These are phyloP conservation scores for Menura novaehollandiae DNA, from an alignment of 2,113 vertebrate genomes.

Conservation along the genomic window DNA sequence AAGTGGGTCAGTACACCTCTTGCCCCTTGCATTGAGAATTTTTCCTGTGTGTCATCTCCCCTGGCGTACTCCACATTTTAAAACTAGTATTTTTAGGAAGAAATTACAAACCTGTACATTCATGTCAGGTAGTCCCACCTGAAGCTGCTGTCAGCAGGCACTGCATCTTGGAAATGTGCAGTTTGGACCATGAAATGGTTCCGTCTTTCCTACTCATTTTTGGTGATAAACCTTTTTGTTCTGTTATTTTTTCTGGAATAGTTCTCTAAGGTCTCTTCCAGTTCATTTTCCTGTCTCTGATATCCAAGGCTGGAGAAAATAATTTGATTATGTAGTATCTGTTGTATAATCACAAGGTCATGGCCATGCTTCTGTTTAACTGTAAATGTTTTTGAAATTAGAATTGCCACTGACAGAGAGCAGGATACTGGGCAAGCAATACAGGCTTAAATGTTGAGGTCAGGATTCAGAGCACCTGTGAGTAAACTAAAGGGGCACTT, in stretches of 20 bases:
- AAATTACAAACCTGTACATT: background rate
- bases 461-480: background rate
- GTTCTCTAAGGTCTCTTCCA: background rate
- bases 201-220: background rate
- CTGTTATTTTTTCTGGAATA: background rate
- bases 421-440: background rate
- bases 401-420: background rate
- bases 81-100: background rate
- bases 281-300: background rate
- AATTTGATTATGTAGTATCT: background rate
- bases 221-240: background rate
- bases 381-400: background rate
- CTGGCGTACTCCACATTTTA: background rate
- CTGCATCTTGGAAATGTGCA: background rate
- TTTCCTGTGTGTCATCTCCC: background rate
- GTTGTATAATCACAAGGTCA: background rate
- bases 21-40: background rate
- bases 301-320: background rate
- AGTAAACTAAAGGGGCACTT: background rate
- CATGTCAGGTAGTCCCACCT: background rate
- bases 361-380: background rate
- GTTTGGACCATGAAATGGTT: background rate
- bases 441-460: background rate
- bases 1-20: background rate
- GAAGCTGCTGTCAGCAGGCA: background rate